These are phyloP conservation scores for Ophthalmolycus amberensis DNA, from an alignment of 2,113 vertebrate species.

Conservation along the genomic window DNA sequence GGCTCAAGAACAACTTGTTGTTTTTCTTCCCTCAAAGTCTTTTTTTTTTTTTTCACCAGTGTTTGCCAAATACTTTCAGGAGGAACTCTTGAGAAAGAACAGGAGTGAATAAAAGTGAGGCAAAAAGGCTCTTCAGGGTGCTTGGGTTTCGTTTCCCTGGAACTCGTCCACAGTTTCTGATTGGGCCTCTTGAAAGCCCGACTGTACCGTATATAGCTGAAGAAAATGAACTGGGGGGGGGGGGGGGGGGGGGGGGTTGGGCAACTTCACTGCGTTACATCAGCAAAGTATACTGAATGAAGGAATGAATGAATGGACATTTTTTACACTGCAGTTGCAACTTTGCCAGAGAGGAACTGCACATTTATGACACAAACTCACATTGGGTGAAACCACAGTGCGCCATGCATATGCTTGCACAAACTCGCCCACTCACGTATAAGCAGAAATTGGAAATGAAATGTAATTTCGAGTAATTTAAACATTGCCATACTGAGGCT, in stretches of 20 bases:
- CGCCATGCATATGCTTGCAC: neutral
- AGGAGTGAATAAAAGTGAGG: conserved; percentile 82
- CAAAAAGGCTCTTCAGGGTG: conserved; percentile 80
- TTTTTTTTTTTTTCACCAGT: conserved; percentile 77
- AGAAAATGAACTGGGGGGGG: conserved; percentile 33
- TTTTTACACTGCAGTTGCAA: conserved; percentile 28
- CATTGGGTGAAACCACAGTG: neutral
- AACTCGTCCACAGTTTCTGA: conserved; percentile 70
- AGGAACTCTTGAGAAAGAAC: conserved; percentile 85
- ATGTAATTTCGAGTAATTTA: conserved; percentile 34
- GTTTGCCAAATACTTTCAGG: conserved; percentile 86
- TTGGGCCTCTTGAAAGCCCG: conserved; percentile 62
- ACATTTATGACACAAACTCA: neutral
- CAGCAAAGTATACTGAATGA: conserved; percentile 42
- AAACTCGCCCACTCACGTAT: neutral
- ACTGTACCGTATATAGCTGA: conserved; percentile 75
- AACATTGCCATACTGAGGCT: conserved; percentile 4
- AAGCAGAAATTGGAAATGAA: conserved; percentile 34
- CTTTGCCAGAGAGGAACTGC: neutral
- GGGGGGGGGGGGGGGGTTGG: conserved; percentile 9
- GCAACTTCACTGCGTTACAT: conserved; percentile 40
- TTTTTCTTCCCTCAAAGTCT: conserved; percentile 83
- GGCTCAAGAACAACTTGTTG: conserved; percentile 83
- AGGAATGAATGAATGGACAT: conserved; percentile 38
- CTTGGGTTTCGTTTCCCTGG: conserved; percentile 79